Conservation (phyloP, 2,113 vertebrate genomes). For the Argyrosomus japonicus region DNA sequence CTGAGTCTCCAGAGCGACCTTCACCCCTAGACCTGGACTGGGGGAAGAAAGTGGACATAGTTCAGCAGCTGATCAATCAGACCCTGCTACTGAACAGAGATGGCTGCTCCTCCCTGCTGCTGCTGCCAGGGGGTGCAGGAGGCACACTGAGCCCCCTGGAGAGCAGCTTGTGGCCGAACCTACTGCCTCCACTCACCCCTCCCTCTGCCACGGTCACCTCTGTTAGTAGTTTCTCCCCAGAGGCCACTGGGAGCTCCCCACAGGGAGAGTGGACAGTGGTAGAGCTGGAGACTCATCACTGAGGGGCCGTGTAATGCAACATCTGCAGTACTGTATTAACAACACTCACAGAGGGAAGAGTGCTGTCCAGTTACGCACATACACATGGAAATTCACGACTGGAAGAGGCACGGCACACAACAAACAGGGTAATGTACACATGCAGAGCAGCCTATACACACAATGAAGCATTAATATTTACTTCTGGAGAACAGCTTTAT, state of each 20-base stretch:
- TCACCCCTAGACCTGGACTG: conserved; percentile 82
- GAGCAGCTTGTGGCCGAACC: conserved; percentile 89
- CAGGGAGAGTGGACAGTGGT: conserved; percentile 95
- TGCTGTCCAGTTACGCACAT: conserved; percentile 8
- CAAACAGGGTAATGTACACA: neutral
- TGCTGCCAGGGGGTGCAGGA: conserved; percentile 76
- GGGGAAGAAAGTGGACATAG: conserved; percentile 86
- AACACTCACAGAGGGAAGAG: neutral
- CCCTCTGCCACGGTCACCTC: conserved; percentile 92
- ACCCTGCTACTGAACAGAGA: conserved; percentile 86
- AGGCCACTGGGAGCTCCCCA: conserved; percentile 86
- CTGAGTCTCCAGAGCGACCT: conserved; percentile 60
- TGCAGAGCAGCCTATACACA: neutral
- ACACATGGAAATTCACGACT: neutral
- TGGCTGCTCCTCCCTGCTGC: conserved; percentile 75
- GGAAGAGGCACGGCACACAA: neutral
- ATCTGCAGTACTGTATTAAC: neutral
- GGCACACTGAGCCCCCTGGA: conserved; percentile 88
- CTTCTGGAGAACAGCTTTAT: neutral
- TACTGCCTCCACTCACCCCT: conserved; percentile 89
- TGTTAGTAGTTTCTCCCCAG: conserved; percentile 92
- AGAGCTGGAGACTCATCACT: conserved; percentile 94
- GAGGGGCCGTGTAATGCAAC: conserved; percentile 37
- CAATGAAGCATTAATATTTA: neutral
- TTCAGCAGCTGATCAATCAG: conserved; percentile 92